These are phyloP conservation scores for Polyploca ridens DNA, from an alignment of 2,888 invertebrate genomes.

Conservation along the genomic window DNA sequence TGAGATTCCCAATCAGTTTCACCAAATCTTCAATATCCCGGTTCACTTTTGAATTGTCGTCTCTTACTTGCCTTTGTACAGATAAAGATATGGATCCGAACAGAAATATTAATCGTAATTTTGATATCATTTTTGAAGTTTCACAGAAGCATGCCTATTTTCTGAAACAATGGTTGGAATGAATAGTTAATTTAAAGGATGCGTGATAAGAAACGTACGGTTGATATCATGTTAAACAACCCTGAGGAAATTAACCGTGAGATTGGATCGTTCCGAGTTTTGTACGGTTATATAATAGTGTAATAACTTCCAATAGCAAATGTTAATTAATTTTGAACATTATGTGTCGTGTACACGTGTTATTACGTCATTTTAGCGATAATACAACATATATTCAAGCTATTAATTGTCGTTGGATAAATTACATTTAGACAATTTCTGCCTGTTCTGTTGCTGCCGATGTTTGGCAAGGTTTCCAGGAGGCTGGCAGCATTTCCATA, in stretches of 20 bases:
- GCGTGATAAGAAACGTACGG: conserved; percentile 24
- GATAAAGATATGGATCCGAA: conserved; percentile 10
- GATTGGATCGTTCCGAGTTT: conserved; percentile 26
- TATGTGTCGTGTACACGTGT: not conserved
- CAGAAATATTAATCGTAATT: not conserved
- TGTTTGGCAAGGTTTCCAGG: too few species aligned
- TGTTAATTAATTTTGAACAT: conserved; percentile 13
- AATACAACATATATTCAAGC: too few species aligned
- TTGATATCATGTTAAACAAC: conserved; percentile 24
- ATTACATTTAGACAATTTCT: too few species aligned
- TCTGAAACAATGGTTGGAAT: conserved; percentile 15
- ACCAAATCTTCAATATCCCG: conserved; percentile 12
- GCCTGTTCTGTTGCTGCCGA: too few species aligned
- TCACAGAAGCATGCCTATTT: conserved; percentile 9
- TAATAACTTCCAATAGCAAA: conserved; percentile 15
- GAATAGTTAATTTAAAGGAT: conserved; percentile 16
- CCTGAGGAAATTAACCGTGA: conserved; percentile 31
- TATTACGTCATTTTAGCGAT: not conserved
- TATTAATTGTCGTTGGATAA: too few species aligned
- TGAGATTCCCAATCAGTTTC: conserved; percentile 16
- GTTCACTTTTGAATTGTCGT: not conserved
- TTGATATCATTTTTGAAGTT: not conserved
- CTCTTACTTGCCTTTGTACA: conserved; percentile 10
- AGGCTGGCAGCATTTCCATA: too few species aligned
- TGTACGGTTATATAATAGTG: conserved; percentile 13